Evolutionary conservation across 2,113 vertebrate genomes (phyloP), one percentile per base, ranked within the genome.

Genomic region (Varanus komodoensis): DNA sequence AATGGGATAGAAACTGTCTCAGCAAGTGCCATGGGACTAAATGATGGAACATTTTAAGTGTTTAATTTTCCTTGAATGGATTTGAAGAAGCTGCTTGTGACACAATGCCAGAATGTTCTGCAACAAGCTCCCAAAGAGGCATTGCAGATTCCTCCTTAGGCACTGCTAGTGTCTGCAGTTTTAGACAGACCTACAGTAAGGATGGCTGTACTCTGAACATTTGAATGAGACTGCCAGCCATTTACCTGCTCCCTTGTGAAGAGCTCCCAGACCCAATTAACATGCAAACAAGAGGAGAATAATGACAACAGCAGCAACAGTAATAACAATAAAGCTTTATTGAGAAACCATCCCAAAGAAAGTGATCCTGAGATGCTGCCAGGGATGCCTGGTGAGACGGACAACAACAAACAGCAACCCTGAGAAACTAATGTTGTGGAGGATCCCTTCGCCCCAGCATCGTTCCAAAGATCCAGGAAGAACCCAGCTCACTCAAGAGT

Each of bases 251-350:
- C 19, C 75, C 27, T 38, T 34, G 32, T 8, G 32, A 34, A 61
- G 74, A 73, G n/a, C 23, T 23, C 25, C 44, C n/a, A 27, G 8
- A 71, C 38, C 25, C 68, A 7, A 15, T 82, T 48, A 25, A 25
- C 57, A 8, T 75, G 80, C 52, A 83, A 83, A 44, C 52, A 89
- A 74, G 52, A 83, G 4, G 32, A 54, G 17, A 69, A 64, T 48
- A 57, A 48, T 19, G 17, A 19, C 27, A 44, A 38, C 57, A n/a
- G n/a, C n/a, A 86, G 1, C 25, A 86, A 29, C 73, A 71, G 73
- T 17, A 77, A 77, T n/a, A 69, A 84, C 48, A n/a, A 32, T 83
- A 57, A 57, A 89, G 64, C 9, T 90, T 90, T 90, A 90, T 73
- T 90, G 54, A 71, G 82, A 85, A 85, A 69, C n/a, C 48, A 71